phyloP scores from a whole-genome alignment of 1,140 invertebrate genomes.

The Drosophila santomea region DNA sequence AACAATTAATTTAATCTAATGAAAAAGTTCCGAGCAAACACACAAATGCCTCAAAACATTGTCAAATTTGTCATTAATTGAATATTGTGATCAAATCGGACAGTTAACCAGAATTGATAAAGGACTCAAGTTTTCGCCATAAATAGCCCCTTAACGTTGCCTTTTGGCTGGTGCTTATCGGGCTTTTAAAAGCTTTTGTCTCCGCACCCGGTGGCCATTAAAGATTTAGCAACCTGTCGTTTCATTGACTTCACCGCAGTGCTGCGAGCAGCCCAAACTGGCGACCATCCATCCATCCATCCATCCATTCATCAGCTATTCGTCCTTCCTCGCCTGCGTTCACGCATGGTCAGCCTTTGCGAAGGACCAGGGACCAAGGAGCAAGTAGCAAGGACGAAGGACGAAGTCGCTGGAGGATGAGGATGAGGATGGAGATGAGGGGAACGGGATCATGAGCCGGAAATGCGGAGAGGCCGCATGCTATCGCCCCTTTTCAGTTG shows the following conservation, averaged over 20 bases:
- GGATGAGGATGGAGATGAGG: background rate
- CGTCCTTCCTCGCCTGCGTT: conserved; percentile 20
- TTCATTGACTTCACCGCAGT: conserved; percentile 76
- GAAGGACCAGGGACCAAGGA: background rate
- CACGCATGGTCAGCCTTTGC: conserved; percentile 48
- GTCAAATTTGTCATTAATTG: background rate
- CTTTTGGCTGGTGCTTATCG: background rate
- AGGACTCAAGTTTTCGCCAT: background rate
- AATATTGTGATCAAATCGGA: background rate
- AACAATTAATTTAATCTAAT: background rate
- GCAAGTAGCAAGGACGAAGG: background rate
- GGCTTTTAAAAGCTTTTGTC: conserved; percentile 60
- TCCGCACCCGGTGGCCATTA: conserved; percentile 57
- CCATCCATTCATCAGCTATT: background rate
- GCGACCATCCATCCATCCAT: background rate
- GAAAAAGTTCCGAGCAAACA: background rate
- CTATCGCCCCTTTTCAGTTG: conserved; percentile 74
- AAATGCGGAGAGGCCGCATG: conserved; percentile 28
- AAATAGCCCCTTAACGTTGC: background rate
- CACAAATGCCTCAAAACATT: background rate
- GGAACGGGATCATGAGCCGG: conserved; percentile 20
- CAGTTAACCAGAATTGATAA: too few relatives aligned
- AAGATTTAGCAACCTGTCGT: conserved; percentile 77
- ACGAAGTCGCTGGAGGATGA: background rate
- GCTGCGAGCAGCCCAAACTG: conserved; percentile 48